phyloP scores from a whole-genome alignment of 2,113 vertebrate species.

The Tragelaphus strepsiceros region DNA sequence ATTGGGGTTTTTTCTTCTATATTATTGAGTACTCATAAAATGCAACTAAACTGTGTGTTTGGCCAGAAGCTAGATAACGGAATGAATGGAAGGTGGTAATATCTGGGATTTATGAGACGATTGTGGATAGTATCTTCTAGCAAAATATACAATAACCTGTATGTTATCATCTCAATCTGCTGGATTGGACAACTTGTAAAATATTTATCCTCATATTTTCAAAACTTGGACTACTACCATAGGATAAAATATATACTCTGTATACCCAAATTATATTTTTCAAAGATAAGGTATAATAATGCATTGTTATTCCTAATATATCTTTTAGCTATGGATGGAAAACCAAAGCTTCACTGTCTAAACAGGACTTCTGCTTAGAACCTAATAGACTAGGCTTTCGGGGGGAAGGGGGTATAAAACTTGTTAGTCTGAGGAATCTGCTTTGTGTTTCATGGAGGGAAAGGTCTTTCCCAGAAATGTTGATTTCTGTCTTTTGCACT shows the following conservation, averaged over 20 bases:
- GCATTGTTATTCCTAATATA: constrained; percentile 5
- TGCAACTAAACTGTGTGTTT: background rate
- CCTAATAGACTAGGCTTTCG: background rate
- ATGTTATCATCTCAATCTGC: constrained; percentile 21
- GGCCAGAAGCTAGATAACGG: background rate
- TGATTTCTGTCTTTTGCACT: background rate
- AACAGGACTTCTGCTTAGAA: background rate
- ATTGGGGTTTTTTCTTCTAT: background rate
- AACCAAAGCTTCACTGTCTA: background rate
- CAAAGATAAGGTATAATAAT: background rate
- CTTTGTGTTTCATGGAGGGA: background rate
- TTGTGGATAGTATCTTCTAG: background rate
- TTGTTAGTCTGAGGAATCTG: background rate
- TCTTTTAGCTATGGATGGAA: background rate
- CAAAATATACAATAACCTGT: background rate
- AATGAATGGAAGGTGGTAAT: background rate
- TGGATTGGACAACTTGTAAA: constrained; percentile 23
- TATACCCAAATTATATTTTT: background rate
- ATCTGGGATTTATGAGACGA: background rate
- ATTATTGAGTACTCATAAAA: background rate
- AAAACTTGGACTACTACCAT: background rate
- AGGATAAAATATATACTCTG: background rate
- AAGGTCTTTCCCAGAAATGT: background rate
- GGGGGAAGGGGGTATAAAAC: background rate
- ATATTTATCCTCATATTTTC: background rate